phyloP scores from a whole-genome alignment of 2,797 vertebrate species.

The Apogon talboti region DNA sequence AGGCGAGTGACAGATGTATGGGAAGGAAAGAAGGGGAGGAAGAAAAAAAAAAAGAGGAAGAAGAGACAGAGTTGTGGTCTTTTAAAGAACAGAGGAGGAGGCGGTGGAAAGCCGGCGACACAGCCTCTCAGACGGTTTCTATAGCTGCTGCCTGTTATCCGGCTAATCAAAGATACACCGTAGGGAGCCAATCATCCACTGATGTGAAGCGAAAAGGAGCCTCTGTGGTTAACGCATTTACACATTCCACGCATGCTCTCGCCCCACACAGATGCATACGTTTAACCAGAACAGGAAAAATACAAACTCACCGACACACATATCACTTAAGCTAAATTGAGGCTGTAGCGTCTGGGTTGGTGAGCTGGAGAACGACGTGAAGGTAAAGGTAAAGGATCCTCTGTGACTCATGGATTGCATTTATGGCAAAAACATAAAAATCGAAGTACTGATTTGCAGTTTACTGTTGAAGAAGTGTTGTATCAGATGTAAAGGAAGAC shows the following conservation, averaged over 20 bases:
- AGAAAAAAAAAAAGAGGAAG: constrained; percentile 56
- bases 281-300: not conserved
- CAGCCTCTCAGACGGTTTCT: constrained; percentile 48
- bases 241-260: constrained; percentile 21
- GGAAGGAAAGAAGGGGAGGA: constrained; percentile 37
- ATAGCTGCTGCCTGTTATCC: constrained; percentile 61
- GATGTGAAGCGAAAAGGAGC: constrained; percentile 57
- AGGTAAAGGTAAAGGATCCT: no score
- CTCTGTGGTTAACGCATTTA: constrained; percentile 34
- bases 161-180: constrained; percentile 74
- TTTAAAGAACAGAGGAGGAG: constrained; percentile 62
- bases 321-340: not conserved
- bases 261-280: not conserved
- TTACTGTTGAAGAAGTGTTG: not conserved
- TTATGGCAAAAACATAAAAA: not conserved
- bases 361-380: not conserved
- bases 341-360: not conserved
- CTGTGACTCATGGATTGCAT: no score
- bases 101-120: constrained; percentile 28
- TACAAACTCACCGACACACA: not conserved
- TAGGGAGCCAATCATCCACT: constrained; percentile 75
- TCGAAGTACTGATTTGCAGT: not conserved
- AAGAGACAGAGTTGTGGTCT: constrained; percentile 42
- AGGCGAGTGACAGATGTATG: constrained; percentile 66
- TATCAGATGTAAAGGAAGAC: not conserved